Conservation (phyloP, 2,888 invertebrate genomes). For the Drosophila robusta region DNA sequence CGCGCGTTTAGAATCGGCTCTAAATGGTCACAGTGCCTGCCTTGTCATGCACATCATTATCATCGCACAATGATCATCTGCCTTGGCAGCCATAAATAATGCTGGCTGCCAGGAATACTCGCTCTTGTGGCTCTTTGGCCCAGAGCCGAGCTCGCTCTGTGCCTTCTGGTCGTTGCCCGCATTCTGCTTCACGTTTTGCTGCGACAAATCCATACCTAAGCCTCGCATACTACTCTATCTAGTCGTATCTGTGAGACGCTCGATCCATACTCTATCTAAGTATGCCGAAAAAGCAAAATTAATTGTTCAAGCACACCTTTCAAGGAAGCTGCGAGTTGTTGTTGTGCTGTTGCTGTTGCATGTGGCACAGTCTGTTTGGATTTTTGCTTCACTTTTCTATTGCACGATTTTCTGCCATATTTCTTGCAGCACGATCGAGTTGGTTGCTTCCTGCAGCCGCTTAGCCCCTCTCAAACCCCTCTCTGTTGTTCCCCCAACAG, state of each 20-base stretch:
- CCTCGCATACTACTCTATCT: conserved; percentile 5
- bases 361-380: conserved; percentile 27
- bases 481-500: not conserved
- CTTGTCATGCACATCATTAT: conserved; percentile 44
- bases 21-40: conserved; percentile 68
- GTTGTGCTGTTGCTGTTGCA: conserved; percentile 17
- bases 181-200: conserved; percentile 64
- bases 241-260: not conserved
- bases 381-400: conserved; percentile 67
- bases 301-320: conserved; percentile 80
- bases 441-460: conserved; percentile 25
- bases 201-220: conserved; percentile 55
- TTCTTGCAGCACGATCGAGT: conserved; percentile 71
- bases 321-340: conserved; percentile 64
- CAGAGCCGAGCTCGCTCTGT: not conserved
- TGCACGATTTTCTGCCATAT: conserved; percentile 80
- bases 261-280: conserved; percentile 10
- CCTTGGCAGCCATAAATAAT: conserved; percentile 70
- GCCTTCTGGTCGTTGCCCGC: conserved; percentile 66
- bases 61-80: conserved; percentile 38
- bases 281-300: conserved; percentile 76
- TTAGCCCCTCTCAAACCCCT: conserved; percentile 1
- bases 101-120: conserved; percentile 30
- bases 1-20: conserved; percentile 61
- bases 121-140: conserved; percentile 2